Base-by-base conservation (phyloP, 2,888 invertebrate species). In the Agrochola lota region DNA sequence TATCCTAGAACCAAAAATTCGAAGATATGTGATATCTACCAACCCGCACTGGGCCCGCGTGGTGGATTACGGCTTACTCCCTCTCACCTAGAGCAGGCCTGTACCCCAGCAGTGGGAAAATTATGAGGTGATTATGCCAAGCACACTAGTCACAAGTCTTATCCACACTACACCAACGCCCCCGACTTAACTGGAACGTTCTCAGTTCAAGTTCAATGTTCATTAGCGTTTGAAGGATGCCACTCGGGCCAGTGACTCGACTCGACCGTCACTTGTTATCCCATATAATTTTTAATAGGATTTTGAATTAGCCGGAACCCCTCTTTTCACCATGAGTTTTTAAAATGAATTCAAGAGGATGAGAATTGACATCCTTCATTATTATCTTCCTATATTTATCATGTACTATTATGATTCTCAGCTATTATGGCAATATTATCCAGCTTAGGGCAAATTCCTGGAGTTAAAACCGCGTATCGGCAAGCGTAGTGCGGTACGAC, bases 121-220 rank as follows among this genome's bases (percentile, higher is more conserved):
- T 17, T 49, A 17, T 17, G 17, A 6, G 49, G 0, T 52, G 49
- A 52, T 20, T 20, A 20, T 8, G 52, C 20, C 20, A 52, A 52
- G 7, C 23, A 9, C 2, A 35, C 46, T 12, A 46, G 20, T 26
- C 67, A 30, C 15, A 46, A 59, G 78, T 73, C 88, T 26, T 81
- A 80, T 85, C 88, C 81, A 72, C 55, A 72, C 9, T 43, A 71
- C 15, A 8, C 83, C 35, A 59, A 67, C 62, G 69, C 43, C 40
- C 40, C 57, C 60, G 60, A 67, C 82, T 68, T 73, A 81, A 85
- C 84, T 81, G 81, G 85, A 86, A 84, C 80, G 40, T 82, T 83
- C 87, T 84, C 59, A 68, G 87, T 88, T 88, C 92, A 92, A 92
- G 92, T 92, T 92, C 93, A 92, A 89, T 91, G 91, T 88, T 90